Evolutionary conservation across 2,888 invertebrate species (phyloP).

Genomic region (Eupelmus urozonus): DNA sequence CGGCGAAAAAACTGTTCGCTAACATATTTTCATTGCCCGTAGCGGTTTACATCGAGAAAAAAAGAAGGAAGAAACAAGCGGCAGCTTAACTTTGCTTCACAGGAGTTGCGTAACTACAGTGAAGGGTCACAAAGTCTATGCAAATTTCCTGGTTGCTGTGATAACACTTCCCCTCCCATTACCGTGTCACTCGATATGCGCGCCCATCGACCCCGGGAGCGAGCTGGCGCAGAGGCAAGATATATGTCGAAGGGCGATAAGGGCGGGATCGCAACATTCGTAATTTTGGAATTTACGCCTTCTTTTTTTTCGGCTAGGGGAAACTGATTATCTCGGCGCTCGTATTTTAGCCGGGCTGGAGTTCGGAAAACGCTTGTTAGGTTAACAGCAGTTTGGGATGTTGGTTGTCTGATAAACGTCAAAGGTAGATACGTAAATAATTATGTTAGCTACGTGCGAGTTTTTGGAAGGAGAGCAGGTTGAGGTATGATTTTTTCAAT

Average conservation of each 20-base stretch:
- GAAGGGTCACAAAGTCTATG: slow-evolving; percentile 12
- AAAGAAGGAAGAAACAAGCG: background rate
- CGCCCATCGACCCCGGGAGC: background rate
- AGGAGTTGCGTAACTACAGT: background rate
- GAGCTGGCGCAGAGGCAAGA: background rate
- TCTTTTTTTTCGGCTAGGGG: background rate
- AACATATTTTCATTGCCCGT: too few species aligned
- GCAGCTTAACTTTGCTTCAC: too few species aligned
- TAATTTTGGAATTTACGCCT: background rate
- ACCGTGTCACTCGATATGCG: slow-evolving; percentile 41
- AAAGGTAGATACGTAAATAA: too few species aligned
- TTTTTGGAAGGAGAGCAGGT: too few species aligned
- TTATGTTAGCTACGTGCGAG: too few species aligned
- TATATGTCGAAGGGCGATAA: background rate
- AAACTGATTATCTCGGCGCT: too few species aligned
- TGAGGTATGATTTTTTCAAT: too few species aligned
- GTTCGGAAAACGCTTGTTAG: too few species aligned
- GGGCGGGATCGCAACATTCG: background rate
- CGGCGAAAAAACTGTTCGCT: too few species aligned
- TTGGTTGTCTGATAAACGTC: too few species aligned
- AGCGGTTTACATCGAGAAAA: background rate
- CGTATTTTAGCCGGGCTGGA: too few species aligned
- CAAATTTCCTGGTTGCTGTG: slow-evolving; percentile 47
- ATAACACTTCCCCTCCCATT: slow-evolving; percentile 53
- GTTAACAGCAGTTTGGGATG: too few species aligned